Evolutionary conservation across 2,888 invertebrate genomes (phyloP).

Genomic region (Erebia aethiops): DNA sequence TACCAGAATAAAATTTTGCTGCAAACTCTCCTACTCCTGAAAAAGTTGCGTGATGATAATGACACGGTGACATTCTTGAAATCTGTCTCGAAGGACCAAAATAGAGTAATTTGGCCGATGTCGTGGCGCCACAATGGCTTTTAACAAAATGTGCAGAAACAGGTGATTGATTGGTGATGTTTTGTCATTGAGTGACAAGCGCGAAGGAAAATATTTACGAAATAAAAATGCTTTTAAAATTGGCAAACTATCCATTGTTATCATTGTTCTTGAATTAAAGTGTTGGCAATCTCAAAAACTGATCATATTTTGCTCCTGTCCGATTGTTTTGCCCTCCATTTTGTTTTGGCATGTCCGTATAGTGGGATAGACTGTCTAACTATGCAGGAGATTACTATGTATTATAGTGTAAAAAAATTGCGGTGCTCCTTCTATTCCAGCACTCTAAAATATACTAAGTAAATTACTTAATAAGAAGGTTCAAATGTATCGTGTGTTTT

Average conservation of each 20-base stretch:
- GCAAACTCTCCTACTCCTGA: not conserved
- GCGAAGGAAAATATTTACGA: not conserved
- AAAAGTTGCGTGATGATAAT: not conserved
- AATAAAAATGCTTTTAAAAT: not conserved
- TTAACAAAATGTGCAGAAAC: not conserved
- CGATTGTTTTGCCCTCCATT: too few species aligned
- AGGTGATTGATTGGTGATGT: constrained; percentile 11
- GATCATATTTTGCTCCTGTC: too few species aligned
- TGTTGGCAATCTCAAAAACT: not conserved
- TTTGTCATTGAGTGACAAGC: not conserved
- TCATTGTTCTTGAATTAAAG: not conserved
- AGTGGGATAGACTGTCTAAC: too few species aligned
- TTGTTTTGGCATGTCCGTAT: too few species aligned
- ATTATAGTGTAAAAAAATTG: too few species aligned
- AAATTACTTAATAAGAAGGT: not conserved
- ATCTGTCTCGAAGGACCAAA: not conserved
- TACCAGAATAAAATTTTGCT: not conserved
- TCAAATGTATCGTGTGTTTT: constrained; percentile 26
- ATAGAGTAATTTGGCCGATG: not conserved
- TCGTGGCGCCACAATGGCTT: not conserved
- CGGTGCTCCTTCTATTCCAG: too few species aligned
- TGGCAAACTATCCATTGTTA: not conserved
- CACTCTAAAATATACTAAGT: not conserved
- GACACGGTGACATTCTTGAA: not conserved
- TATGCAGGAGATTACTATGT: too few species aligned